A percentile compares a stretch with the other conserved stretches of the same genome.
phyloP scores from a whole-genome alignment of 2,113 vertebrate genomes.

The Tychaedon coryphoeus region DNA sequence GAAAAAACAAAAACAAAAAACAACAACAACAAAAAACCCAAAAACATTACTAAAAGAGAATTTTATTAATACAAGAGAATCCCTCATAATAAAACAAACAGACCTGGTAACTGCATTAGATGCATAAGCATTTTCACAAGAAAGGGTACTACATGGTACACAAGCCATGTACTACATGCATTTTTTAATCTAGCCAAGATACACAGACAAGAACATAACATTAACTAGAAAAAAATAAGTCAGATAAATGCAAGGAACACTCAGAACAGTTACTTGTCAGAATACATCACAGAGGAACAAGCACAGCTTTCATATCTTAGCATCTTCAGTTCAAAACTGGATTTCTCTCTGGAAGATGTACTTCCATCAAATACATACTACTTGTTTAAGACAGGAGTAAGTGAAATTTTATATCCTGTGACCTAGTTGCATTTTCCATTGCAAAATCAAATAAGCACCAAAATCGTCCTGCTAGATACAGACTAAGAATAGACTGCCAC shows the following conservation, averaged over 20 bases:
- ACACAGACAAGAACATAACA: not conserved
- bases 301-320: not conserved
- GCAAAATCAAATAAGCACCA: not conserved
- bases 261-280: not conserved
- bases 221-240: not conserved
- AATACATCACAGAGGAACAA: not conserved
- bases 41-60: not conserved
- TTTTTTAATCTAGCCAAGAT: not conserved
- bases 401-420: constrained; percentile 5
- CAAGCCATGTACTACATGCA: not conserved
- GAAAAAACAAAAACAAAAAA: too few species aligned
- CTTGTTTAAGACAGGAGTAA: not conserved
- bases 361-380: not conserved
- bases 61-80: not conserved
- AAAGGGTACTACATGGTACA: too few species aligned
- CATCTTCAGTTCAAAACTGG: not conserved
- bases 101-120: not conserved
- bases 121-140: not conserved
- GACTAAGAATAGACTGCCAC: not conserved
- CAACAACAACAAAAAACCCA: too few species aligned
- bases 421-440: not conserved
- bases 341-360: not conserved
- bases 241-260: not conserved
- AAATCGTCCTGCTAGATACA: not conserved
- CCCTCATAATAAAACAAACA: not conserved